phyloP scores from a whole-genome alignment of 2,797 vertebrate species.

The Macrochelys suwanniensis region DNA sequence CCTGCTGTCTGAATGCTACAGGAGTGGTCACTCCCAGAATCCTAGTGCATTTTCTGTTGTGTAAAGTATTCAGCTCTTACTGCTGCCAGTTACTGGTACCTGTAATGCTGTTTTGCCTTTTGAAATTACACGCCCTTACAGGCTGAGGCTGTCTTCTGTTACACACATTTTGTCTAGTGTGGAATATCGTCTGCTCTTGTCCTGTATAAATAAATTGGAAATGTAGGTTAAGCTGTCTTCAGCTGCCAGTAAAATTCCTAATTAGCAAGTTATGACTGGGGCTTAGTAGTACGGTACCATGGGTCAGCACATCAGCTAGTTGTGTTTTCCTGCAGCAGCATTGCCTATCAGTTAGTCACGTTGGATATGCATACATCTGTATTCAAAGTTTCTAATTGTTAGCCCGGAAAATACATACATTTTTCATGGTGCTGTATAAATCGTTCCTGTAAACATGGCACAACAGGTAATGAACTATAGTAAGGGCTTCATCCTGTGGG shows the following conservation, averaged over 20 bases:
- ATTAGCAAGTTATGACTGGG: neutral
- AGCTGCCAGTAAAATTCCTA: neutral
- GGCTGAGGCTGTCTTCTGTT: neutral
- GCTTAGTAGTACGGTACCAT: neutral
- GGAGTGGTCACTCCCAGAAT: fast-evolving
- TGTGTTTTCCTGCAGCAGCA: neutral
- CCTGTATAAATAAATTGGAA: neutral
- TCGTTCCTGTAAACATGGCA: neutral
- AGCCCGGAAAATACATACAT: neutral
- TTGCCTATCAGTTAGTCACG: neutral
- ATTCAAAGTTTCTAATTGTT: neutral
- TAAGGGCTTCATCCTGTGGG: neutral
- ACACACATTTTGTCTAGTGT: fast-evolving
- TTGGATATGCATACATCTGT: neutral
- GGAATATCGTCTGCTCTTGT: neutral
- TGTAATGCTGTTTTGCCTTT: neutral
- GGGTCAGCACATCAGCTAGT: neutral
- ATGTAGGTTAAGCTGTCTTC: neutral
- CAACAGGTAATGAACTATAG: neutral
- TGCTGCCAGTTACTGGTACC: fast-evolving
- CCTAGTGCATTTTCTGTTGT: neutral
- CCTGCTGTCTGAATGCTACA: fast-evolving
- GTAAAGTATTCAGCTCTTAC: neutral
- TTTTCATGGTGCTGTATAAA: neutral
- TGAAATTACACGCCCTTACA: fast-evolving